Percentiles rank a stretch among this genome's conserved stretches.
Evolutionary conservation across 2,797 vertebrate genomes (phyloP).

Genomic region (Threskiornis aethiopicus): DNA sequence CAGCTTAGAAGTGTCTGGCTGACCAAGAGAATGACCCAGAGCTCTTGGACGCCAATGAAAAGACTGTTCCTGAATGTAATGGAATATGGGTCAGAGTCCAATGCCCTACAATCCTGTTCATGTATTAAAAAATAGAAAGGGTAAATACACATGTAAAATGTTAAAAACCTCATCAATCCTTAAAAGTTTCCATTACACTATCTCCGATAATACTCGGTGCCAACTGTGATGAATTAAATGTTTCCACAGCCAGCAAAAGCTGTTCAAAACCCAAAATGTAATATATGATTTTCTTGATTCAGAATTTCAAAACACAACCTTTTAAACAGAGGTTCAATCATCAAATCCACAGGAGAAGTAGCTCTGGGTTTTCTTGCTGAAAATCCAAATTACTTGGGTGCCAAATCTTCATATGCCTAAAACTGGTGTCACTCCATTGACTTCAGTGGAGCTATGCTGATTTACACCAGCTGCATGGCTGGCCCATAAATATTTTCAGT

Average conservation of each 20-base stretch:
- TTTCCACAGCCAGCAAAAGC: constrained; percentile 59
- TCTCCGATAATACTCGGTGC: constrained; percentile 52
- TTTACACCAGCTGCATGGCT: constrained; percentile 64
- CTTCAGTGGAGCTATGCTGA: constrained; percentile 33
- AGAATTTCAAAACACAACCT: constrained; percentile 52
- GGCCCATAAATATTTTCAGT: constrained; percentile 56
- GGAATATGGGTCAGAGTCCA: neutral
- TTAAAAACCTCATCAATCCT: constrained; percentile 56
- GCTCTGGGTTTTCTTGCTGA: constrained; percentile 56
- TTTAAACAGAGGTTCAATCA: constrained; percentile 63
- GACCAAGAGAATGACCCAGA: constrained; percentile 12
- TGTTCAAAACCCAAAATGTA: constrained; percentile 27
- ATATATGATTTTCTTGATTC: constrained; percentile 48
- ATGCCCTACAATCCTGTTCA: neutral
- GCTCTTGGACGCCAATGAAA: constrained; percentile 9
- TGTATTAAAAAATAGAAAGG: constrained; percentile 40
- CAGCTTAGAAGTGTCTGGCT: neutral
- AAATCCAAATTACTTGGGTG: constrained; percentile 56
- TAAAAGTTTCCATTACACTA: constrained; percentile 62
- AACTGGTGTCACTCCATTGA: neutral
- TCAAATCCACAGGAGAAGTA: constrained; percentile 68
- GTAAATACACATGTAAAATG: constrained; percentile 60
- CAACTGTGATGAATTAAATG: constrained; percentile 57
- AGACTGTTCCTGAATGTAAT: neutral
- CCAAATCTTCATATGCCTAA: constrained; percentile 37